Conservation (phyloP, 2,113 vertebrate genomes). For the Pseudopipra pipra region DNA sequence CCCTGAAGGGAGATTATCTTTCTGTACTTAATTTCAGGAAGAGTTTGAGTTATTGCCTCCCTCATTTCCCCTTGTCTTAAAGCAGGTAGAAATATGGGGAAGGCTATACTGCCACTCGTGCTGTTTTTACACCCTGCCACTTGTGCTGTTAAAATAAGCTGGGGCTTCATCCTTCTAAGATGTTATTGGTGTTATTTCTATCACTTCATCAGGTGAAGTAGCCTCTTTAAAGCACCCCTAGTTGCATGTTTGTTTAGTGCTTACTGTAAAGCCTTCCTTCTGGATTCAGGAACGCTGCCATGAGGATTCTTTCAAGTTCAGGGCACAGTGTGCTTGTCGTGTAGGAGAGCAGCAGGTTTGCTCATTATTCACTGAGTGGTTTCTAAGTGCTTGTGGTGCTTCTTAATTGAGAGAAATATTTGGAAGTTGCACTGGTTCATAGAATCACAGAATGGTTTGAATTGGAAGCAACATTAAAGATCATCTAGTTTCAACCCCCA, state of each 20-base stretch:
- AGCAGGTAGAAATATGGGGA: background rate
- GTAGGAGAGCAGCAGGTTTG: background rate
- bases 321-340: background rate
- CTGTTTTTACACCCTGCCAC: background rate
- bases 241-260: background rate
- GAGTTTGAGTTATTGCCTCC: background rate
- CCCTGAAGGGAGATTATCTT: background rate
- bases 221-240: background rate
- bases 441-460: background rate
- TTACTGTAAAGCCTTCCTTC: background rate
- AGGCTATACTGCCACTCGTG: background rate
- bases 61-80: background rate
- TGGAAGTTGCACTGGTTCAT: background rate
- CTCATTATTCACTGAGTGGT: background rate
- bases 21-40: background rate
- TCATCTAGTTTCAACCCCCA: background rate
- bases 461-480: background rate
- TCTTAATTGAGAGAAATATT: background rate
- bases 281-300: fast-evolving
- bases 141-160: background rate
- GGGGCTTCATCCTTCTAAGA: background rate
- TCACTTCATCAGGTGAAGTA: background rate
- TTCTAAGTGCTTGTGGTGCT: background rate
- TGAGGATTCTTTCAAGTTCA: background rate
- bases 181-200: background rate